A percentile compares a stretch with the other conserved stretches of the same genome.
Conservation (phyloP, 2,113 vertebrate species). For the Osmerus mordax region DNA sequence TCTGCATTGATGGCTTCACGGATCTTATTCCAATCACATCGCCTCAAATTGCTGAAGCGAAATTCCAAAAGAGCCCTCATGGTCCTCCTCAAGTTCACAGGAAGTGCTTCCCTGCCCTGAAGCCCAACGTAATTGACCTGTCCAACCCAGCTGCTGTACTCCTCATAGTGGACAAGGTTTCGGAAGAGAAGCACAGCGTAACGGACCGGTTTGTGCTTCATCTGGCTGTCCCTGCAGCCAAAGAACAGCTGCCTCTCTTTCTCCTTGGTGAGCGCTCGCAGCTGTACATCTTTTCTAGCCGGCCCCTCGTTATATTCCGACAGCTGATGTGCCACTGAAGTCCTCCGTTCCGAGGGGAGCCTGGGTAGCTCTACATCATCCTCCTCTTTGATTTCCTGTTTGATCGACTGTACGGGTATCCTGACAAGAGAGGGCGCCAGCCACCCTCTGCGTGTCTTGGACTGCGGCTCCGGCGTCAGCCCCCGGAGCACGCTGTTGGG, state of each 20-base stretch:
- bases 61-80: conserved; percentile 59
- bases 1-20: conserved; percentile 65
- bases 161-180: conserved; percentile 59
- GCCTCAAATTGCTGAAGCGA: conserved; percentile 55
- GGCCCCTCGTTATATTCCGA: conserved; percentile 55
- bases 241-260: conserved; percentile 60
- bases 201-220: conserved; percentile 53
- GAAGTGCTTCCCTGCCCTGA: conserved; percentile 61
- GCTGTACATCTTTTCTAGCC: conserved; percentile 57
- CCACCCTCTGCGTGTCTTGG: conserved; percentile 44
- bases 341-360: background rate
- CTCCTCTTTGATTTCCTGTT: conserved; percentile 39
- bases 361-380: background rate
- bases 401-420: conserved; percentile 43
- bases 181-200: conserved; percentile 68
- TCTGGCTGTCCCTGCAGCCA: conserved; percentile 51
- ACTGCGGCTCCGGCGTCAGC: conserved; percentile 57
- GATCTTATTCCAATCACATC: conserved; percentile 59
- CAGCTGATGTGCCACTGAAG: conserved; percentile 47
- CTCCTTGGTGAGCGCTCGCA: conserved; percentile 52
- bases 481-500: conserved; percentile 66
- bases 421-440: conserved; percentile 57
- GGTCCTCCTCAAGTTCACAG: conserved; percentile 55
- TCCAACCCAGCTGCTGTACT: conserved; percentile 62
- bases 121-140: conserved; percentile 66